These are phyloP conservation scores for Sporophila hypoxantha DNA, from an alignment of 2,113 vertebrate genomes.

Conservation along the genomic window DNA sequence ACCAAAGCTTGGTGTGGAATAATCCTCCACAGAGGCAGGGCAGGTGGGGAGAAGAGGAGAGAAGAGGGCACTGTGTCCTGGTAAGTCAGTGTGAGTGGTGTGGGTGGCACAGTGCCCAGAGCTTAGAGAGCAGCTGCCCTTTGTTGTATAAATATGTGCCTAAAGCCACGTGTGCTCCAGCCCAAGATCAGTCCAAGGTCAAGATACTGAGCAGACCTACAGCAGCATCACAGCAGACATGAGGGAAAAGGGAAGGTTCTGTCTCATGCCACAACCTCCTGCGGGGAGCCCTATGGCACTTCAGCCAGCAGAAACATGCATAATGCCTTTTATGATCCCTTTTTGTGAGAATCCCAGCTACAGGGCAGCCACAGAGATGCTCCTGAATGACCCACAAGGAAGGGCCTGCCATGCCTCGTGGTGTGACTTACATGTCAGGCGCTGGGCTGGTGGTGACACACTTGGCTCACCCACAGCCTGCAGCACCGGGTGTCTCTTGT, in stretches of 20 bases:
- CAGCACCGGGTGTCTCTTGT: neutral
- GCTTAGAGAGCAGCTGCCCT: neutral
- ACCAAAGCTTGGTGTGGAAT: rapidly evolving
- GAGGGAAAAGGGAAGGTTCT: neutral
- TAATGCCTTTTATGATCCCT: neutral
- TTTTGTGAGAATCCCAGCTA: neutral
- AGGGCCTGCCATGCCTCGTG: neutral
- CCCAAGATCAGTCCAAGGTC: neutral
- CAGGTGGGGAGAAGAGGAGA: neutral
- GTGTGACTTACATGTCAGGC: neutral
- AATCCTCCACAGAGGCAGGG: neutral
- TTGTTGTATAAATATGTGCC: neutral
- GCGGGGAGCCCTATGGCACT: neutral
- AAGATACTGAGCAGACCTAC: neutral
- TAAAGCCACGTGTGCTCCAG: neutral
- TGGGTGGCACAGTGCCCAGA: neutral
- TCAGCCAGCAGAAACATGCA: neutral
- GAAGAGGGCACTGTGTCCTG: neutral
- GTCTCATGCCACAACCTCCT: neutral
- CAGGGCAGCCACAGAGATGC: neutral
- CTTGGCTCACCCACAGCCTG: neutral
- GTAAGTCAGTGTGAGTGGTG: neutral
- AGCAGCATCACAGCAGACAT: neutral
- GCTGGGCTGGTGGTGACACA: neutral
- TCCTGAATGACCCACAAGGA: neutral